These are phyloP conservation scores for Apodemia duryi DNA, from an alignment of 2,888 invertebrate species.

Conservation along the genomic window DNA sequence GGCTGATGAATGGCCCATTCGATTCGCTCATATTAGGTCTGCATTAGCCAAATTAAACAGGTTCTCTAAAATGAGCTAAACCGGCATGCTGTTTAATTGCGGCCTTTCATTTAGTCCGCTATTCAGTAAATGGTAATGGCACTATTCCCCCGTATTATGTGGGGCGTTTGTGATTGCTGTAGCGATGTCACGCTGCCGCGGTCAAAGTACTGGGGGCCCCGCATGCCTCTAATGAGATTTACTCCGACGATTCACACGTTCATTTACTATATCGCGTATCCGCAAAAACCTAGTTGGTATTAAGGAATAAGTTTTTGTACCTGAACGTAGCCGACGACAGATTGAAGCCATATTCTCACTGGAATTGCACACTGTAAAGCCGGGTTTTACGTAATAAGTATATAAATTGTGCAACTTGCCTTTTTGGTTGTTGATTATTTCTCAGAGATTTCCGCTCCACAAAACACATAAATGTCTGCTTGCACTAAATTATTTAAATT, in stretches of 20 bases:
- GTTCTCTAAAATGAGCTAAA: constrained; percentile 7
- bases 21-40: neutral
- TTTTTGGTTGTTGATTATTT: neutral
- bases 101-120: constrained; percentile 7
- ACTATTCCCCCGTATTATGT: neutral
- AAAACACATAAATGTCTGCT: too few relatives aligned
- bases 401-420: neutral
- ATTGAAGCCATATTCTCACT: neutral
- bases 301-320: neutral
- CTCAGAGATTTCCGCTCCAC: neutral
- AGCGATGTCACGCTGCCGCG: constrained; percentile 6
- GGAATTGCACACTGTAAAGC: neutral
- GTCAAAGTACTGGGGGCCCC: constrained; percentile 2
- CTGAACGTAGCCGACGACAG: neutral
- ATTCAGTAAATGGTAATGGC: constrained; percentile 4
- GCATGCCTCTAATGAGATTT: neutral
- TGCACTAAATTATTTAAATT: too few relatives aligned
- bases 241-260: neutral
- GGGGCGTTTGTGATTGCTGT: neutral
- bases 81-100: constrained; percentile 6
- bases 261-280: neutral
- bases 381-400: neutral
- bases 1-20: constrained; percentile 1
- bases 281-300: neutral
- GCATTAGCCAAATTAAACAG: constrained; percentile 13